A percentile compares a stretch with the other conserved stretches of the same genome.
Evolutionary conservation across 2,113 vertebrate species (phyloP).

Genomic region (Nerophis ophidion): DNA sequence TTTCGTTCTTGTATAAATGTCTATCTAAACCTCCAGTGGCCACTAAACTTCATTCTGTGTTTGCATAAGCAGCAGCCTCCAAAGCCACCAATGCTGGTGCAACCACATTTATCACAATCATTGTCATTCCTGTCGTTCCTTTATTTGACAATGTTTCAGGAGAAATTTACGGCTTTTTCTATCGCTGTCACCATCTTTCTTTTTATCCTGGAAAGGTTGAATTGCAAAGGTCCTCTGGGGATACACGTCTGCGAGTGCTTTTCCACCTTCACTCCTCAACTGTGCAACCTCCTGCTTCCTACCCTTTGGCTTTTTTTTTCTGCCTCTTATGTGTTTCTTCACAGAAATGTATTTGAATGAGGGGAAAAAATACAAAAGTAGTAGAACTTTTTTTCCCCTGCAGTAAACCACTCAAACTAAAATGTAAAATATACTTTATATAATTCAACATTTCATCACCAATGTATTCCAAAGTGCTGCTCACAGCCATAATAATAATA

Average conservation of each 20-base stretch:
- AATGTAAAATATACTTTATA: too few relatives aligned
- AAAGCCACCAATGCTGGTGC: conserved; percentile 23
- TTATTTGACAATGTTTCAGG: conserved; percentile 51
- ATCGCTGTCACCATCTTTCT: conserved; percentile 27
- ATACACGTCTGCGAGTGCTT: conserved; percentile 11
- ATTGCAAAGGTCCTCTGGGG: conserved; percentile 44
- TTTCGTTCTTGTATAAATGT: background rate
- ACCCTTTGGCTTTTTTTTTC: conserved; percentile 10
- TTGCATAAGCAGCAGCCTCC: conserved; percentile 34
- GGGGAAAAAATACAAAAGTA: background rate
- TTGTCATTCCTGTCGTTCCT: conserved; percentile 36
- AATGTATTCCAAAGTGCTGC: background rate
- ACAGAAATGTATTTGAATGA: conserved; percentile 4
- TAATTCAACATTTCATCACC: too few relatives aligned
- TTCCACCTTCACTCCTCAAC: conserved; percentile 12
- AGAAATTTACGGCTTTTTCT: conserved; percentile 27
- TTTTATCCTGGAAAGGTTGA: conserved; percentile 33
- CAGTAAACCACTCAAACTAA: too few relatives aligned
- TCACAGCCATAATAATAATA: background rate
- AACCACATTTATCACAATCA: conserved; percentile 62
- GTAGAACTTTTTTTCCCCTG: background rate
- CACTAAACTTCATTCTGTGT: conserved; percentile 17
- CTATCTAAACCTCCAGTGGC: conserved; percentile 14
- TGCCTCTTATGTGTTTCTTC: background rate
- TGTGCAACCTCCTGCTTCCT: background rate